Base-by-base conservation (phyloP, 2,888 invertebrate genomes). In the Penaeus monodon region DNA sequence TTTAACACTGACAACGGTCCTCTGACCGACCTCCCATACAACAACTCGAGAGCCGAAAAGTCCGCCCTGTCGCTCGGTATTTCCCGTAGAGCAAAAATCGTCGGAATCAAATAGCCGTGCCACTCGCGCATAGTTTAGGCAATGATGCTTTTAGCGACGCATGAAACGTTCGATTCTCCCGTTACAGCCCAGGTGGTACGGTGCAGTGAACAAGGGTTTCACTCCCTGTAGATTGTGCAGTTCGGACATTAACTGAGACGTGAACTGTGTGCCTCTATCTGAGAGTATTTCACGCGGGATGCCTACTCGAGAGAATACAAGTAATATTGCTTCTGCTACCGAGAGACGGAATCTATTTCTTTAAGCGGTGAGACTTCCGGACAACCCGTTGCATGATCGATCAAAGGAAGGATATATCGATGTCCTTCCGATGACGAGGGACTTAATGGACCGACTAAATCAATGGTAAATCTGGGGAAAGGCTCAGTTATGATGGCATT, bases 61-160 rank as follows among this genome's bases (percentile, higher is more conserved):
- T 81, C 86, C 24, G 85, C 70, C 22, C 85, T 24, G n/a, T 85
- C 73, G n/a, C 81, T 81, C 10, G 81, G 81, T n/a, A 85, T n/a
- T 73, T 85, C 85, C 22, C 85, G 27, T 12, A 85, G 29, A 22
- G 84, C 84, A 65, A 84, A 77, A 20, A 79, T 2, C 7, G 64
- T 63, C 33, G 65, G 49, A 33, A 49, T 64, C 20, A 64, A 64
- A 27, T 79, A 79, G 6, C 64, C n/a, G 44, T 79, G 79, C 79
- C 79, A 79, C n/a, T 79, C 79, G 20, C 64, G 24, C 7, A 8
- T 44, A 44, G 38, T 44, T 44, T 44, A 44, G 0, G 7, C 38
- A 44, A 7, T 44, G 38, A 44, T 44, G 38, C 7, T 44, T 44
- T 44, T 44, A 44, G 38, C 38, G 57, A 29, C 4, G 27, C 27